A percentile compares a stretch with the other conserved stretches of the same genome.
phyloP scores from a whole-genome alignment of 2,888 invertebrate species.

The Geotrupes spiniger region DNA sequence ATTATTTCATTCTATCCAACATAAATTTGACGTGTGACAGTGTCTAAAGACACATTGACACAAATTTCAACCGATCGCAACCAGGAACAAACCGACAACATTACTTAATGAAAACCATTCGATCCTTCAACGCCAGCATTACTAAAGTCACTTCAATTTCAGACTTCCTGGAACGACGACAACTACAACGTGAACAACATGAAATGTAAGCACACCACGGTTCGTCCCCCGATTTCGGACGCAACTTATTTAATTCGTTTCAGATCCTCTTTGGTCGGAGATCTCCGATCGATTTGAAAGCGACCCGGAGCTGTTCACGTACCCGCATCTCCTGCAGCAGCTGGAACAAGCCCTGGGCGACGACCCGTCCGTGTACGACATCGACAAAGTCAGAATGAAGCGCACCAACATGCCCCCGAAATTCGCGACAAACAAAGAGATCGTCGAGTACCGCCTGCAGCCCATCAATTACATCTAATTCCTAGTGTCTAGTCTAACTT shows the following conservation, averaged over 20 bases:
- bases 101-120: too few relatives aligned
- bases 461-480: constrained; percentile 15
- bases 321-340: constrained; percentile 33
- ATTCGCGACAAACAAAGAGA: constrained; percentile 24
- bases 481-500: background rate
- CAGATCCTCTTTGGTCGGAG: constrained; percentile 43
- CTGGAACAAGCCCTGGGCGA: constrained; percentile 36
- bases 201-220: constrained; percentile 7
- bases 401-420: constrained; percentile 21
- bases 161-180: constrained; percentile 11
- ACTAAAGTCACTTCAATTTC: too few relatives aligned
- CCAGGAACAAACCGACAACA: too few relatives aligned
- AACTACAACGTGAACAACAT: constrained; percentile 4
- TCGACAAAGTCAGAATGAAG: constrained; percentile 35
- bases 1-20: too few relatives aligned
- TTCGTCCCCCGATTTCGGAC: constrained; percentile 3
- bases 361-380: constrained; percentile 36
- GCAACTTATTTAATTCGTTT: constrained; percentile 15
- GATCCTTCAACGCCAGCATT: too few relatives aligned
- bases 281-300: constrained; percentile 44
- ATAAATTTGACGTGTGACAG: too few relatives aligned
- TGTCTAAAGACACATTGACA: too few relatives aligned
- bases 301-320: constrained; percentile 39
- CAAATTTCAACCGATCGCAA: too few relatives aligned
- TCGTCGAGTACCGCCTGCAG: constrained; percentile 29